Percentiles rank a stretch among this genome's conserved stretches.
These are phyloP conservation scores for Bothrops jararaca DNA, from an alignment of 2,113 vertebrate species.

Conservation along the genomic window DNA sequence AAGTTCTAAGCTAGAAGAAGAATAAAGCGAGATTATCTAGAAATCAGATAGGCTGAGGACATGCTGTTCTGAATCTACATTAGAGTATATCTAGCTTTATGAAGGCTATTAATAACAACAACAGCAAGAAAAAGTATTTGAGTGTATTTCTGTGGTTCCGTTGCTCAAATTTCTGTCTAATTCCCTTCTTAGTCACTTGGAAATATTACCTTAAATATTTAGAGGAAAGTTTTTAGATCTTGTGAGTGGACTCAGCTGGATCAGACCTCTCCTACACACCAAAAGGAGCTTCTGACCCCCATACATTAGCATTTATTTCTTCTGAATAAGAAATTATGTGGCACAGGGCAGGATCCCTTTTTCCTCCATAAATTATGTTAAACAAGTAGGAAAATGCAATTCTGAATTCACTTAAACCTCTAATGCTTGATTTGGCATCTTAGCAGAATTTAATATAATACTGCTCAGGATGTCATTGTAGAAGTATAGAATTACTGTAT, in stretches of 20 bases:
- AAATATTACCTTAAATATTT: neutral
- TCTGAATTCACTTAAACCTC: neutral
- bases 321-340: conserved; percentile 14
- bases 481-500: conserved; percentile 3
- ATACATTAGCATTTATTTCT: neutral
- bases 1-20: neutral
- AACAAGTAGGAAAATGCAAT: conserved; percentile 27
- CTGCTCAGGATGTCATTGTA: conserved; percentile 18
- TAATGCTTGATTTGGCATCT: neutral
- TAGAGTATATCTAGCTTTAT: neutral
- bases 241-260: neutral
- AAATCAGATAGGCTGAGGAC: neutral
- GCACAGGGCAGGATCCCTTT: conserved; percentile 8
- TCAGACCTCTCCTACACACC: neutral
- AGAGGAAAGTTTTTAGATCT: neutral
- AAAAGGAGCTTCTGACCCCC: neutral
- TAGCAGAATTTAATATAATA: neutral
- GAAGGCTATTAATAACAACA: neutral
- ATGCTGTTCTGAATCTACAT: neutral
- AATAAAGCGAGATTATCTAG: neutral
- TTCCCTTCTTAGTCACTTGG: neutral
- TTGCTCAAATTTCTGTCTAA: neutral
- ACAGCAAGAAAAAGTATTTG: neutral
- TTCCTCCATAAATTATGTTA: conserved; percentile 6
- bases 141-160: neutral